These are phyloP conservation scores for Sinocyclocheilus rhinocerous DNA, from an alignment of 2,113 vertebrate genomes.

Conservation along the genomic window DNA sequence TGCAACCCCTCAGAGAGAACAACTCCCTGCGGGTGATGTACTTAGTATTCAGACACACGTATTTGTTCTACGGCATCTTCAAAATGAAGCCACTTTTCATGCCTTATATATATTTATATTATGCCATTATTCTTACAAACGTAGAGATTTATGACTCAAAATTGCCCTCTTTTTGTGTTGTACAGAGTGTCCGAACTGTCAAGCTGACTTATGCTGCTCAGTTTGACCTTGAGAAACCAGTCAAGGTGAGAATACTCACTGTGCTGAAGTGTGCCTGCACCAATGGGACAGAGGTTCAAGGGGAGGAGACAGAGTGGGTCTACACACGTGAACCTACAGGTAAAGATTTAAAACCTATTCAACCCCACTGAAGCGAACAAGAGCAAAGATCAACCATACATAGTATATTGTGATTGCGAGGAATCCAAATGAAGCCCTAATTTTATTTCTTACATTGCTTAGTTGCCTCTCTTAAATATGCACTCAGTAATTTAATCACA, in stretches of 20 bases:
- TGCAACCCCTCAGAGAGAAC: neutral
- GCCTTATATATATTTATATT: neutral
- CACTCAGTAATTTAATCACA: neutral
- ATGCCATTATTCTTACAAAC: neutral
- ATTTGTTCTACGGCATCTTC: neutral
- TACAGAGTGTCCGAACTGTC: slow-evolving; percentile 63
- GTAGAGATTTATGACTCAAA: neutral
- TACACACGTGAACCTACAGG: slow-evolving; percentile 63
- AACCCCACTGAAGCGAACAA: slow-evolving; percentile 51
- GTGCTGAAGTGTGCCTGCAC: slow-evolving; percentile 77
- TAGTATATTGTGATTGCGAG: neutral
- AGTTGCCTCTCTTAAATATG: neutral
- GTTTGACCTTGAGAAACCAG: slow-evolving; percentile 83
- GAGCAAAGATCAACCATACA: neutral
- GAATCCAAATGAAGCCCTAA: neutral
- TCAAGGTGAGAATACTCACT: slow-evolving; percentile 78
- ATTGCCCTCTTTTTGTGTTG: neutral
- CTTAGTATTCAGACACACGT: neutral
- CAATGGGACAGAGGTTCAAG: slow-evolving; percentile 68
- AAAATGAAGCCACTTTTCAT: neutral
- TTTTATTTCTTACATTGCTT: neutral
- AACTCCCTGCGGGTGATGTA: neutral
- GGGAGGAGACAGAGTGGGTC: slow-evolving; percentile 64
- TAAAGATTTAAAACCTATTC: slow-evolving; percentile 30
- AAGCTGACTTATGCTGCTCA: slow-evolving; percentile 65